Evolutionary conservation across 2,113 vertebrate species (phyloP).

Genomic region (Zosterops lateralis): DNA sequence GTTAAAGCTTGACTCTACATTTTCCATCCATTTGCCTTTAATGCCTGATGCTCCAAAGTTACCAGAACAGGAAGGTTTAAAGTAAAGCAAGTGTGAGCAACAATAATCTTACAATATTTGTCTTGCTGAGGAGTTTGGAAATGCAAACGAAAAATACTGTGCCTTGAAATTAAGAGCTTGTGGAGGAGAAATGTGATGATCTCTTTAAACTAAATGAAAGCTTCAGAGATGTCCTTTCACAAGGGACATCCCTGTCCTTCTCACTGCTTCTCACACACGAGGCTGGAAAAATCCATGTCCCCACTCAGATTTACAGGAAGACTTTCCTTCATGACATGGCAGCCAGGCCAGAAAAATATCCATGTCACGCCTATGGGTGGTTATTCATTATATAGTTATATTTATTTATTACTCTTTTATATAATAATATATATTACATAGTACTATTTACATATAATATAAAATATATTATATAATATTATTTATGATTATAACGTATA

Average conservation of each 20-base stretch:
- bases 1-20: not conserved
- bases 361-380: not conserved
- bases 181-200: not conserved
- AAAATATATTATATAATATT: no score
- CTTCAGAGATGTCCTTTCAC: not conserved
- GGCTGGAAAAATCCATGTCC: not conserved
- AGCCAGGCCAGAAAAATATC: not conserved
- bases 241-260: fast-evolving
- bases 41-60: not conserved
- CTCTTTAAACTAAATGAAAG: not conserved
- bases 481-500: not conserved
- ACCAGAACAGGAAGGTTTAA: not conserved
- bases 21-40: not conserved
- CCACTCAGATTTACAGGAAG: not conserved
- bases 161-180: not conserved
- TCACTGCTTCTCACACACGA: not conserved
- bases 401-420: not conserved
- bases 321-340: not conserved
- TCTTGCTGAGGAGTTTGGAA: not conserved
- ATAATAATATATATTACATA: no score
- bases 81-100: not conserved
- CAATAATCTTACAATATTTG: not conserved
- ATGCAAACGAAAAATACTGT: not conserved
- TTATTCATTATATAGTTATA: not conserved
- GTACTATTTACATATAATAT: no score